phyloP scores from a whole-genome alignment of 2,888 invertebrate species.

The Ormyrus pomaceus region DNA sequence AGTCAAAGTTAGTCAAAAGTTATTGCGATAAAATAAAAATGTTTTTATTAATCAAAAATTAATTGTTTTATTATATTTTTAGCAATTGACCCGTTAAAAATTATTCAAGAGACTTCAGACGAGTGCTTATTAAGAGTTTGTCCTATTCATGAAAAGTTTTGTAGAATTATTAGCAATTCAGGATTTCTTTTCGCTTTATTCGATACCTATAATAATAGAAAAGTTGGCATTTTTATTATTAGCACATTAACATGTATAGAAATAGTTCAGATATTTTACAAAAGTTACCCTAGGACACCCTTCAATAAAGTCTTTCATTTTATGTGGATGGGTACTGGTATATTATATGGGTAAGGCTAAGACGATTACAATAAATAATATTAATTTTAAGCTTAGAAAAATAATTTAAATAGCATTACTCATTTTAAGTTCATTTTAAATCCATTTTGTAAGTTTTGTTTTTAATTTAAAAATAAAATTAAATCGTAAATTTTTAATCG shows the following conservation, averaged over 20 bases:
- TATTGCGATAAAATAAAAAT: too few species aligned
- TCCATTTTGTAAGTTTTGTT: too few species aligned
- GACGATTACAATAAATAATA: neutral
- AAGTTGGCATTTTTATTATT: constrained; percentile 58
- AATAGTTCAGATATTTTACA: constrained; percentile 25
- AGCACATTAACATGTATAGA: constrained; percentile 55
- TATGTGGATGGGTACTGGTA: constrained; percentile 60
- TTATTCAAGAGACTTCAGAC: constrained; percentile 59
- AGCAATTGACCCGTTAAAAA: constrained; percentile 64
- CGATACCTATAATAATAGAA: constrained; percentile 55
- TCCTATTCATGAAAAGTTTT: constrained; percentile 44
- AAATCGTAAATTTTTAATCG: neutral
- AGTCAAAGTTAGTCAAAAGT: too few species aligned
- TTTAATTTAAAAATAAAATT: neutral
- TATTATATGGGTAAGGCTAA: constrained; percentile 60
- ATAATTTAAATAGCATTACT: constrained; percentile 2
- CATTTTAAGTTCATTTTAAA: neutral
- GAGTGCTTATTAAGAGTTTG: constrained; percentile 6
- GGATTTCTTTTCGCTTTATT: constrained; percentile 43
- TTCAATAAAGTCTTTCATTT: constrained; percentile 41
- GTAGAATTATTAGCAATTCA: constrained; percentile 36
- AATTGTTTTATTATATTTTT: constrained; percentile 3
- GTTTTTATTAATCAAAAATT: neutral
- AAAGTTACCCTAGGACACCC: neutral
- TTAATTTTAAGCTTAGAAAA: neutral